Base-by-base conservation (phyloP, 2,888 invertebrate species). In the Bruchidius siliquastri region DNA sequence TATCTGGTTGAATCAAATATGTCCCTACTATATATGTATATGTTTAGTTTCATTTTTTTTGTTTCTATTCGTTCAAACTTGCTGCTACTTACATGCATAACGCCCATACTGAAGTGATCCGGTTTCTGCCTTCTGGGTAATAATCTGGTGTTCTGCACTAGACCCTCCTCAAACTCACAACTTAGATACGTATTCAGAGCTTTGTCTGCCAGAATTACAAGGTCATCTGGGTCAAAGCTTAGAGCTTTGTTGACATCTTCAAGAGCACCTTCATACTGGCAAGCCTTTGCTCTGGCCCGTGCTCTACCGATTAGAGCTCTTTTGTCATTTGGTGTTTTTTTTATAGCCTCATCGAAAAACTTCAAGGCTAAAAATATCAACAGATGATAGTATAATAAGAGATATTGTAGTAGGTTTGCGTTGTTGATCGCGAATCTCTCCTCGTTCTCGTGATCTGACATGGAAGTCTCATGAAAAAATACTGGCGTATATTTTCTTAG, bases 271-370 rank as follows among this genome's bases (percentile, higher is more conserved):
- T 80, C 81, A 78, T 90, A 90, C 80, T 89, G 85, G 68, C 89
- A 89, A 20, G 88, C 87, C 83, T 90, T 90, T 0, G 88, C 87
- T 26, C 88, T 82, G 3, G 89, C 88, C 78, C 87, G 83, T 76
- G 90, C 88, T 70, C 90, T 85, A 0, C 90, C 90, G 49, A 90
- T 85, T 22, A 90, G 82, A 0, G 90, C 88, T 72, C 87, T 86
- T 20, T 88, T 88, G 79, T 90, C 90, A 49, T 86, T 77, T 2
- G 86, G 86, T 0, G 82, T 82, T 72, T 82, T 82, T 66, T 77
- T 77, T 13, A 85, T 74, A 0, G 86, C 85, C 74, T 81, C 78
- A 76, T 85, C 83, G 75, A 83, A 86, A 70, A 79, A 84, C 70
- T 78, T 80, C 32, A 85, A 76, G 20, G 86, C 84, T 83, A 75